Percentiles rank a stretch among this genome's conserved stretches.
Evolutionary conservation across 2,797 vertebrate species (phyloP).

Genomic region (Loris lydekkerianus): DNA sequence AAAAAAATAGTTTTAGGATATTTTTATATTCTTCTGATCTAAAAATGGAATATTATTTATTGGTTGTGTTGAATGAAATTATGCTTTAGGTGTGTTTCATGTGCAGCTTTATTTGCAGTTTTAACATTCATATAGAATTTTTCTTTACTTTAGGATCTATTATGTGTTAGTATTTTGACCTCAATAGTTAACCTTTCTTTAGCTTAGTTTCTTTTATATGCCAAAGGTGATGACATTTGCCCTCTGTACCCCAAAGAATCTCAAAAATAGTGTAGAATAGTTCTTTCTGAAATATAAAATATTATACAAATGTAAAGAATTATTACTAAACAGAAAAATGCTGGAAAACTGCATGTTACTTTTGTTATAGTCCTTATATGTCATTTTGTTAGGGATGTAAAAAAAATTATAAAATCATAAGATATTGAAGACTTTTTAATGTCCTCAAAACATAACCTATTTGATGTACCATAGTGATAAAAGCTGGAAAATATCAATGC

Average conservation of each 20-base stretch:
- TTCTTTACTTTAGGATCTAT: conserved; percentile 21
- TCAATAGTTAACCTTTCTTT: conserved; percentile 39
- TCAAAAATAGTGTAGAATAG: neutral
- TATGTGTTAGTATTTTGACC: conserved; percentile 12
- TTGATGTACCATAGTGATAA: conserved; percentile 42
- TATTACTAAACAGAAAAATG: conserved; percentile 23
- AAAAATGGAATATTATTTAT: conserved; percentile 1
- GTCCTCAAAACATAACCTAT: conserved; percentile 43
- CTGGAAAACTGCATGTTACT: neutral
- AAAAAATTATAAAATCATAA: conserved; percentile 50
- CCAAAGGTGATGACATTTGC: neutral
- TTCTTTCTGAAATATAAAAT: neutral
- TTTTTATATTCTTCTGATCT: conserved; percentile 20
- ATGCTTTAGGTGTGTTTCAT: conserved; percentile 8
- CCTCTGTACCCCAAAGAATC: neutral
- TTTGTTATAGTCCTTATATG: neutral
- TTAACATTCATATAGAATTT: conserved; percentile 21
- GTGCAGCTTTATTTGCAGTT: neutral
- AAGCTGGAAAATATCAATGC: conserved; percentile 51
- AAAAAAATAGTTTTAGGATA: conserved; percentile 21
- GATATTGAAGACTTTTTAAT: neutral
- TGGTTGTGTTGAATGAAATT: neutral
- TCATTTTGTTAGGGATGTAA: conserved; percentile 3
- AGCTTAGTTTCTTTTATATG: conserved; percentile 36
- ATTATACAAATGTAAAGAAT: conserved; percentile 25